Base-by-base conservation (phyloP, 2,113 vertebrate genomes). In the Choloepus hoffmanni region DNA sequence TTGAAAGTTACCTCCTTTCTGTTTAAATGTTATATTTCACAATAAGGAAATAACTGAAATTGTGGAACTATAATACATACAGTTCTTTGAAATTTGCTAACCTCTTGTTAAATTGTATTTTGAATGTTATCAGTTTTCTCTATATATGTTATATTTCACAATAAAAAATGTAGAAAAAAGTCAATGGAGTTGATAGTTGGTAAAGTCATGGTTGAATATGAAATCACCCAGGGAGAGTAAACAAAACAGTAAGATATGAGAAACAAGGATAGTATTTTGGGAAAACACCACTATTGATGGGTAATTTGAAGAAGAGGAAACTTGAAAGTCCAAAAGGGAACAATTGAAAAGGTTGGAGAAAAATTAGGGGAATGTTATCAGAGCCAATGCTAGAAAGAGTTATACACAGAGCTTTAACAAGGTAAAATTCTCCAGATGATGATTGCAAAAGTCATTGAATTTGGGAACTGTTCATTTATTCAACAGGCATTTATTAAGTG, bases 241-340 rank as follows among this genome's bases (percentile, higher is more conserved):
- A 65, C 84, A 73, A 65, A 70, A 11, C 28, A 55, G 74, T 36
- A 86, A 89, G 90, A 89, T 28, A 88, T 92, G 43, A 90, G 36
- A 77, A 76, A 21, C 13, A 82, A 81, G 58, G n/a, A n/a, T 45
- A 83, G 0, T 30, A 28, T 81, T 63, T 77, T 67, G 33, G n/a
- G 21, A 33, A 10, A 55, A 68, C 16, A 68, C 4, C 10, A 68
- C 63, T 28, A 77, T 0, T 79, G 30, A 83, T 79, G 76, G 50
- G 0, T 18, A 70, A n/a, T 68, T 74, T 84, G 72, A 50, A 92
- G 70, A 94, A 23, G 55, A 65, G 28, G 16, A 58, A 45, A 74
- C 1, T 70, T 89, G 33, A 60, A 63, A 82, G n/a, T 55, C 55
- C 21, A 89, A 95, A 68, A 87, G 72, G 7, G 8, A 95, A 9